Conservation (phyloP, 2,113 vertebrate species). For the Anser cygnoides region DNA sequence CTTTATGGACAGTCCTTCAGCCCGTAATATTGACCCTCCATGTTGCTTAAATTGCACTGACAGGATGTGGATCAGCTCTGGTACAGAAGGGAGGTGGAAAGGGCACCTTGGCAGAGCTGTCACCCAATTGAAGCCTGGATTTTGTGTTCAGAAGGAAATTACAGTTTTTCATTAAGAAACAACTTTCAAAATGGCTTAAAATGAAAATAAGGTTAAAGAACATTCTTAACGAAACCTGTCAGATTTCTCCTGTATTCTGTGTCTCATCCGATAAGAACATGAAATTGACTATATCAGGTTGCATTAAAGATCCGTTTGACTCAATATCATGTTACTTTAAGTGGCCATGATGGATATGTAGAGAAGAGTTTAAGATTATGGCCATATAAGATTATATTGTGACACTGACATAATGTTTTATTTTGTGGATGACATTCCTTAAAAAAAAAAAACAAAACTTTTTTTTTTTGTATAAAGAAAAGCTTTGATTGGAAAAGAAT, state of each 20-base stretch:
- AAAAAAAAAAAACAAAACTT: background rate
- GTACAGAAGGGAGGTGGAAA: background rate
- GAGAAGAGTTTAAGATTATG: background rate
- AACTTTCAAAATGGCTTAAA: background rate
- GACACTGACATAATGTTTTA: background rate
- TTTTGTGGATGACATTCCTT: background rate
- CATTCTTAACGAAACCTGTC: background rate
- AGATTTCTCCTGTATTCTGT: background rate
- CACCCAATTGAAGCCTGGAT: background rate
- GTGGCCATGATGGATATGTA: background rate
- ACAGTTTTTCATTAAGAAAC: background rate
- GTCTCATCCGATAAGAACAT: background rate
- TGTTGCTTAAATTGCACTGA: background rate
- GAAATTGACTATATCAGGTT: background rate
- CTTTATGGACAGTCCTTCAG: background rate
- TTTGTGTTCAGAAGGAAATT: background rate
- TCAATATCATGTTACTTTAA: background rate
- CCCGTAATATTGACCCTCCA: accelerated
- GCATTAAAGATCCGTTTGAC: background rate
- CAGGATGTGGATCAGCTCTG: accelerated
- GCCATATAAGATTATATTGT: background rate
- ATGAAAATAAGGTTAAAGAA: background rate
- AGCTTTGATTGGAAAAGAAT: background rate
- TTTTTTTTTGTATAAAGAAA: background rate
- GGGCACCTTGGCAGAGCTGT: background rate